Conservation (phyloP, 2,888 invertebrate genomes). For the Piscicola geometra region DNA sequence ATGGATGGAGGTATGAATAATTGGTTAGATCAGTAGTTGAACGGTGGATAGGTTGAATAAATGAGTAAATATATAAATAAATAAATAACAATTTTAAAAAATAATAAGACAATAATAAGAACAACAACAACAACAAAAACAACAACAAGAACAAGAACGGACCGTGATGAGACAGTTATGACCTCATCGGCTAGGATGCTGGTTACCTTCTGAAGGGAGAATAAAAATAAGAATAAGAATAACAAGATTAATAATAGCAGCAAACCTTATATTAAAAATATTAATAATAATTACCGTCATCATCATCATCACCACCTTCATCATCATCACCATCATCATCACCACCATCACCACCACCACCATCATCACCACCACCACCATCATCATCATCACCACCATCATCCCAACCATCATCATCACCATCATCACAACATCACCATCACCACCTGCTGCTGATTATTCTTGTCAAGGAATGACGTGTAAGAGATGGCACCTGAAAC, state of each 20-base stretch:
- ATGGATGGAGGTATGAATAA: no score
- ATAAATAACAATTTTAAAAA: no score
- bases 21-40: no score
- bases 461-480: conserved; percentile 34
- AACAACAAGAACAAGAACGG: no score
- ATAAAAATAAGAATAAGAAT: background rate
- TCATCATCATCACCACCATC: conserved; percentile 11
- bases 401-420: conserved; percentile 11
- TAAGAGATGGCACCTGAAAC: conserved; percentile 46
- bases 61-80: no score
- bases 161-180: background rate
- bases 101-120: no score
- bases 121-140: no score
- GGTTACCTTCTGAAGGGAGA: background rate
- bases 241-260: background rate
- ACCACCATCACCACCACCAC: conserved; percentile 16
- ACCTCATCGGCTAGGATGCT: conserved; percentile 1
- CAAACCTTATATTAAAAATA: background rate
- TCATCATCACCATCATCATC: background rate
- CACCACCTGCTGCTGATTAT: background rate
- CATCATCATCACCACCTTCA: background rate
- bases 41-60: no score
- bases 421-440: conserved; percentile 8
- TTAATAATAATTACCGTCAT: conserved; percentile 2
- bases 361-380: conserved; percentile 16